Base-by-base conservation (phyloP, 2,113 vertebrate species). In the Pterocles burchelli region DNA sequence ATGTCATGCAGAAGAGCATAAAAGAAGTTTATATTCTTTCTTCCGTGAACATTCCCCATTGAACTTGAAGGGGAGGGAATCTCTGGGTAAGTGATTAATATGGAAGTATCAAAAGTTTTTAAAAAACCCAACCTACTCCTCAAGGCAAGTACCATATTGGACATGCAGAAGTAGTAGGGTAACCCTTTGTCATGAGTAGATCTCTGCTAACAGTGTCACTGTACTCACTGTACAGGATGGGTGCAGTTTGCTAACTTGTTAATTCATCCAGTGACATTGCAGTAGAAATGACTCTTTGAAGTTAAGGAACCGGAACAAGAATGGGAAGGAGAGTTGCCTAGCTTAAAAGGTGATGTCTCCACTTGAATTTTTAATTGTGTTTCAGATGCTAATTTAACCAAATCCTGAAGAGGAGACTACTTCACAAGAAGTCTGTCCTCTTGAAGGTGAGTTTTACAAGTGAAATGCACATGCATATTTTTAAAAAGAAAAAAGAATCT, bases 361-460 rank as follows among this genome's bases (percentile, higher is more conserved):
- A 0, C 41, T 77, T 57, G 38, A 67, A 21, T 31, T 63, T 82
- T 92, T 43, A 33, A 4, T 59, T 90, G 36, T 54, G 8, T 89
- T 93, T 90, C 84, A 81, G 86, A 20, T 83, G 28, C 13, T 46
- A 41, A 25, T 67, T 59, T 59, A 38, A 31, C 38, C 19, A 74
- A 45, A 71, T 71, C n/a, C 22, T 74, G 68, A 24, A 55, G 54
- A 79, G 41, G n/a, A 48, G 11, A 20, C 11, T 55, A 21, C 58
- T 67, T 6, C 54, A 20, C 10, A 8, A 2, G 59, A 16, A 36
- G 4, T 26, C 31, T 36, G 61, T 62, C 33, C 4, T 57, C 48
- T 29, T 63, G 33, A 72, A 89, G 54, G 61, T 89, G 48, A 93
- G 80, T 95, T 90, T 65, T 92, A 19, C 45, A 24, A 76, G 14